These are phyloP conservation scores for Perccottus glenii DNA, from an alignment of 2,113 vertebrate species.

Conservation along the genomic window DNA sequence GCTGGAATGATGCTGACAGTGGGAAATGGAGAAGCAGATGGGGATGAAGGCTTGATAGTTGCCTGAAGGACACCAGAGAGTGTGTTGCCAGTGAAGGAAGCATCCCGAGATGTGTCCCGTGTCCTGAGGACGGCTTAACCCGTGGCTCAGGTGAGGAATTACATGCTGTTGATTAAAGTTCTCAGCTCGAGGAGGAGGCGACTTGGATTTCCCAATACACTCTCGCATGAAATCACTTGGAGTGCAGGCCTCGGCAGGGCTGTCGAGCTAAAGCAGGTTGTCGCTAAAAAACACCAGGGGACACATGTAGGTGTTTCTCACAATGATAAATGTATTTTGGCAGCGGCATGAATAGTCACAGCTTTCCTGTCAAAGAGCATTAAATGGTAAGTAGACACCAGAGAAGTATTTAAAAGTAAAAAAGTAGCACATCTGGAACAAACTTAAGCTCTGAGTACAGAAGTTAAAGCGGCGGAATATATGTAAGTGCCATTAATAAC, in stretches of 20 bases:
- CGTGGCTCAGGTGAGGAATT: slow-evolving; percentile 50
- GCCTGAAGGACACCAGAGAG: slow-evolving; percentile 37
- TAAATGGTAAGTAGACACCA: not conserved
- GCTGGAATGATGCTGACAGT: slow-evolving; percentile 51
- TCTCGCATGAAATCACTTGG: slow-evolving; percentile 35
- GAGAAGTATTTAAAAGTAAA: not conserved
- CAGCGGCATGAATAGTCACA: not conserved
- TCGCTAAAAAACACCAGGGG: slow-evolving; percentile 6
- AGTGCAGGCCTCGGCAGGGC: slow-evolving; percentile 17
- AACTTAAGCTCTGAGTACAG: not conserved
- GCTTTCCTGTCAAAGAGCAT: not conserved
- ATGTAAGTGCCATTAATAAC: slow-evolving; percentile 3
- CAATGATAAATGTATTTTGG: not conserved
- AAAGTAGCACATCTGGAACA: not conserved
- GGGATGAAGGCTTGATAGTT: slow-evolving; percentile 38
- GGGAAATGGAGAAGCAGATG: slow-evolving; percentile 47
- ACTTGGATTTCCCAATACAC: slow-evolving; percentile 32
- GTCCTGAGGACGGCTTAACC: slow-evolving; percentile 45
- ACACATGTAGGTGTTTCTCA: not conserved
- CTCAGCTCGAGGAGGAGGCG: slow-evolving; percentile 39
- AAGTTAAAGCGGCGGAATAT: slow-evolving; percentile 6
- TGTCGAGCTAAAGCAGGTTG: slow-evolving; percentile 11
- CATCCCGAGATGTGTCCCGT: slow-evolving; percentile 30
- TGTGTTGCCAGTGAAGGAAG: slow-evolving; percentile 42
- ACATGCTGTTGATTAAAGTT: slow-evolving; percentile 50